Base-by-base conservation (phyloP, 1,140 invertebrate genomes). In the Drosophila kohkoa region DNA sequence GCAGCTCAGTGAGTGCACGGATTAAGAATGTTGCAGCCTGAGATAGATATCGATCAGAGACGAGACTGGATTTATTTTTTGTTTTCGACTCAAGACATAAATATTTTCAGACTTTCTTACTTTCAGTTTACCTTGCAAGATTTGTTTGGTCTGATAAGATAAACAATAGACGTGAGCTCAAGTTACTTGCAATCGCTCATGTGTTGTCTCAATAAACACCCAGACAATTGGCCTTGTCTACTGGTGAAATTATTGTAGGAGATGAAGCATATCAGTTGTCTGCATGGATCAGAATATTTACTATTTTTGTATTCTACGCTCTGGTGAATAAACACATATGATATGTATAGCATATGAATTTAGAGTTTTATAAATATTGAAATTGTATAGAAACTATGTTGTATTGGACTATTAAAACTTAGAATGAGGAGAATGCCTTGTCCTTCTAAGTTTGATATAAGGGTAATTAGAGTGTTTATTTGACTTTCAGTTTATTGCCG, bases 31-130 rank as follows among this genome's bases (percentile, higher is more conserved):
- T 30, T 30, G 52, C 16, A 49, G 71, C 38, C 43, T 48, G 8
- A 6, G 46, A 41, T 46, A 70, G 81, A 85, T 83, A 74, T 64
- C 64, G 63, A 41, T 60, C 54, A 62, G 30, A 32, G 20, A 35
- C 11, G 1, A 30, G 25, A 13, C 51, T 55, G 51, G 68, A 55
- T 52, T 73, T 59, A 25, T 51, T 60, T 59, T 59, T 73, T 73
- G 48, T 66, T 66, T 66, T 60, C 62, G 5, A 15, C 55, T 43
- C 8, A 35, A 15, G 30, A 52, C 74, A 60, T 46, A 72, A 66
- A 76, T 72, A 76, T 72, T 76, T 72, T 72, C 7, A 38, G 65
- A 60, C 48, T 45, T 58, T 51, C 20, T 70, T 49, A 46, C 15
- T 66, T 20, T 63, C 51, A 15, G 32, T 74, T 48, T 28, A n/a